Evolutionary conservation across 2,797 vertebrate genomes (phyloP).

Genomic region (Hephaestus fuliginosus): DNA sequence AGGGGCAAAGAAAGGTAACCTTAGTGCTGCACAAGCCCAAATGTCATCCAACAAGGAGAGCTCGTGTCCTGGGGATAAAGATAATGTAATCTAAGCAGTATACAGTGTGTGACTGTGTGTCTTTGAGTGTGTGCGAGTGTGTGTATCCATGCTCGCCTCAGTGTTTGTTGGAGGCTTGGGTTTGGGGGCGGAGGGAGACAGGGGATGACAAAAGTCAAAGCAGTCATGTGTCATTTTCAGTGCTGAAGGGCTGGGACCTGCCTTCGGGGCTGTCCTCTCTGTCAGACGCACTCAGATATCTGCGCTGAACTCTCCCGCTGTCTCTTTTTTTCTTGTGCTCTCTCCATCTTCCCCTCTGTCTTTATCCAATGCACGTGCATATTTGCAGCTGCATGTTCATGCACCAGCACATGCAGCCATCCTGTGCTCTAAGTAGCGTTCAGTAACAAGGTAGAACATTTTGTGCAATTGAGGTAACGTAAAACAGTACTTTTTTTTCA

Average conservation of each 20-base stretch:
- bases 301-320: slow-evolving; percentile 77
- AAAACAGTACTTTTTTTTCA: slow-evolving; percentile 5
- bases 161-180: slow-evolving; percentile 81
- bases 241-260: slow-evolving; percentile 85
- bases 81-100: slow-evolving; percentile 89
- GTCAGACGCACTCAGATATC: slow-evolving; percentile 87
- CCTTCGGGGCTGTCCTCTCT: slow-evolving; percentile 85
- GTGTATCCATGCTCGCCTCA: slow-evolving; percentile 66
- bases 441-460: slow-evolving; percentile 40
- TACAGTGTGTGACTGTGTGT: slow-evolving; percentile 83
- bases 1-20: slow-evolving; percentile 86
- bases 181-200: slow-evolving; percentile 77
- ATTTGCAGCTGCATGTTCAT: slow-evolving; percentile 54
- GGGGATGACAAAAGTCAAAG: slow-evolving; percentile 88
- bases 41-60: slow-evolving; percentile 87
- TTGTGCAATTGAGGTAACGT: slow-evolving; percentile 10
- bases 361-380: slow-evolving; percentile 58
- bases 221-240: slow-evolving; percentile 86
- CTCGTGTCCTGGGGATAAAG: slow-evolving; percentile 81
- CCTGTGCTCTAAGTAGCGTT: slow-evolving; percentile 20
- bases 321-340: slow-evolving; percentile 71
- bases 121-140: slow-evolving; percentile 66
- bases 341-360: slow-evolving; percentile 69
- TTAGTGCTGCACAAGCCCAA: slow-evolving; percentile 87
- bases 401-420: slow-evolving; percentile 33